phyloP scores from a whole-genome alignment of 1,140 invertebrate species.

The Papilio polytes region DNA sequence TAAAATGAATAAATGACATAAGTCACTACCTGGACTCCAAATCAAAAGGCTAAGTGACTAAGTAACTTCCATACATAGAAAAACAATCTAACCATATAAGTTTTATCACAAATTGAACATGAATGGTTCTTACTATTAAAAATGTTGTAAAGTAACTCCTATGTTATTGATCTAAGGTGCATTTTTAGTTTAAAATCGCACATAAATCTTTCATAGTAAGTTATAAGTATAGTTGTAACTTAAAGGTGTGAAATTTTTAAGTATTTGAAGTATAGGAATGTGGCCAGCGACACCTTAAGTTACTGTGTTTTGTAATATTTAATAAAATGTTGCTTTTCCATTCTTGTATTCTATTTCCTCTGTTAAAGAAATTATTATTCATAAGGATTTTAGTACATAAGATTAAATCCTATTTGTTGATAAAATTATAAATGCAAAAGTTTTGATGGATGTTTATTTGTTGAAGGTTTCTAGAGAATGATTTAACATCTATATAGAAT shows the following conservation, averaged over 20 bases:
- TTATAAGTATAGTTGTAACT: not conserved
- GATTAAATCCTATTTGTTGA: too few species aligned
- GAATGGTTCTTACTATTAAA: not conserved
- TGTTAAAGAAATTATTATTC: not conserved
- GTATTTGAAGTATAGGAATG: conserved; percentile 10
- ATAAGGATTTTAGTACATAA: too few species aligned
- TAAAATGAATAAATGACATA: not conserved
- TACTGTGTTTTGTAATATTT: not conserved
- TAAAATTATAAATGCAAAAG: too few species aligned
- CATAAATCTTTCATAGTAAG: not conserved
- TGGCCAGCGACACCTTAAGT: not conserved
- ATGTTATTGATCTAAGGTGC: not conserved
- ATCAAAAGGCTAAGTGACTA: not conserved
- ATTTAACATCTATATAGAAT: too few species aligned
- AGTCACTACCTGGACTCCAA: not conserved
- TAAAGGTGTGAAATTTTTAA: conserved; percentile 23
- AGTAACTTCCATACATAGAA: not conserved
- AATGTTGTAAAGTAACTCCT: not conserved
- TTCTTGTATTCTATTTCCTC: not conserved
- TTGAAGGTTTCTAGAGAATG: too few species aligned
- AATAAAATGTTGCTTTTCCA: conserved; percentile 3
- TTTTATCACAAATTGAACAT: conserved; percentile 10
- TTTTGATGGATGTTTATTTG: too few species aligned
- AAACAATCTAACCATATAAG: conserved; percentile 11
- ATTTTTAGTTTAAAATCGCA: not conserved